phyloP scores from a whole-genome alignment of 2,797 vertebrate genomes.

The Rallus crepitans region DNA sequence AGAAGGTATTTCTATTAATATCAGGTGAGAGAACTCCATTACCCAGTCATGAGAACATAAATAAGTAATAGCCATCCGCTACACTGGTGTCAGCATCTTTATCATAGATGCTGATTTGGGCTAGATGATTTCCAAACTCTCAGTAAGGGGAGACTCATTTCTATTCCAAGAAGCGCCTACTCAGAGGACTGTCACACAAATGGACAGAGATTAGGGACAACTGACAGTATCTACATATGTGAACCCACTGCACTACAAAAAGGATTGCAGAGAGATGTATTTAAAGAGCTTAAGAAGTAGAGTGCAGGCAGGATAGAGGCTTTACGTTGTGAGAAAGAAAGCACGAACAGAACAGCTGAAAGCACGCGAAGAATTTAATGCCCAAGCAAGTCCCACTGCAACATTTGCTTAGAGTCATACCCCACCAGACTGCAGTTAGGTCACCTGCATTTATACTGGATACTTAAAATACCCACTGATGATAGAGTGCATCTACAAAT shows the following conservation, averaged over 20 bases:
- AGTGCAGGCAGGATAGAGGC: neutral
- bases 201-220: neutral
- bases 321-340: neutral
- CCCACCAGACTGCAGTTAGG: neutral
- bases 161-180: neutral
- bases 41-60: constrained; percentile 13
- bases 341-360: neutral
- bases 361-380: neutral
- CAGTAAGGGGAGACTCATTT: neutral
- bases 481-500: neutral
- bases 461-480: neutral
- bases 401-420: neutral
- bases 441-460: neutral
- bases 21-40: constrained; percentile 14
- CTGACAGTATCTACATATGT: neutral
- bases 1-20: constrained; percentile 3
- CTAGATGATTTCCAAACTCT: neutral
- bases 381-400: neutral
- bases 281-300: neutral
- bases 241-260: neutral
- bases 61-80: neutral
- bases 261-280: neutral
- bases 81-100: constrained; percentile 29
- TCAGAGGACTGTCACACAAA: neutral
- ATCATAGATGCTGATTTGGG: neutral